Conservation (phyloP, 2,113 vertebrate species). For the Gasterosteus nipponicus region DNA sequence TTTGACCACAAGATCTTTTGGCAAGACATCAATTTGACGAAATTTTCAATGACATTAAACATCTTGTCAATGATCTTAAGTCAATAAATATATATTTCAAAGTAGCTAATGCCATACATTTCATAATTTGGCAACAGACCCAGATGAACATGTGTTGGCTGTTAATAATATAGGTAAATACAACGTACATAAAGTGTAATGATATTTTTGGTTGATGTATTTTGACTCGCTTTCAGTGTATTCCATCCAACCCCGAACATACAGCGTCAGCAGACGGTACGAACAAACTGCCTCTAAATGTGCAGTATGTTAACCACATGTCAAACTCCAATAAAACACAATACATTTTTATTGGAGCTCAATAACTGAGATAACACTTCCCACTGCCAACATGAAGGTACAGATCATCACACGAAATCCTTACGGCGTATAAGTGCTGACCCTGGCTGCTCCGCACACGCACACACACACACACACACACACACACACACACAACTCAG, state of each 20-base stretch:
- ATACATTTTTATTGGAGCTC: background rate
- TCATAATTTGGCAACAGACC: background rate
- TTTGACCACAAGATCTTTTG: background rate
- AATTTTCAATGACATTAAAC: background rate
- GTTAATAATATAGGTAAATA: background rate
- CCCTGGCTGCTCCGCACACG: constrained; percentile 12
- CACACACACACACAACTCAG: constrained; percentile 21
- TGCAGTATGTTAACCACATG: constrained; percentile 48
- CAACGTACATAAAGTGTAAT: too few relatives aligned
- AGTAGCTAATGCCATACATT: background rate
- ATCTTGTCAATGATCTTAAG: background rate
- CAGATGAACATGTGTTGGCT: background rate
- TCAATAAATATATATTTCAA: background rate
- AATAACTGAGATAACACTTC: constrained; percentile 13
- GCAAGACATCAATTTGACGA: background rate
- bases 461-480: background rate
- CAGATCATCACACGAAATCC: constrained; percentile 24
- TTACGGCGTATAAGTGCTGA: constrained; percentile 16
- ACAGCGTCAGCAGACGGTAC: background rate
- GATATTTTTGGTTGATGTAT: background rate
- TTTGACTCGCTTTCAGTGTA: background rate
- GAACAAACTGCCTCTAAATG: constrained; percentile 10
- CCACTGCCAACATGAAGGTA: background rate
- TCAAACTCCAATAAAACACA: constrained; percentile 17
- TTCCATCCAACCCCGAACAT: background rate